Evolutionary conservation across 2,888 invertebrate species (phyloP), one percentile per base, ranked within the genome.

Genomic region (Beris morrisii): DNA sequence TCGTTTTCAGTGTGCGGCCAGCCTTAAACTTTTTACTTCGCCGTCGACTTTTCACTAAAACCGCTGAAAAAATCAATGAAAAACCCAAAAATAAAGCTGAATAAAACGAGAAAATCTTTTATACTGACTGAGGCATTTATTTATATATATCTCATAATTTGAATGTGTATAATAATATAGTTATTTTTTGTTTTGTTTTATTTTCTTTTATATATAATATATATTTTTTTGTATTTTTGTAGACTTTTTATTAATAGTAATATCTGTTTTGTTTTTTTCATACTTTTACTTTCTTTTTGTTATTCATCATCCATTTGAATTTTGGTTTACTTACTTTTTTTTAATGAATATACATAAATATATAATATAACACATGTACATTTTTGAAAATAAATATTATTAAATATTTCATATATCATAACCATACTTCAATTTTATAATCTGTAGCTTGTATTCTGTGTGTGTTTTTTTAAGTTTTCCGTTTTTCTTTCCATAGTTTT

Each of bases 51-150:
- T 22, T 22, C 22, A 22, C 1, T 22, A 22, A 22, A 22, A 22
- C 22, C 22, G 22, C 22, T 22, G 22, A 3, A 22, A 22, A 22
- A 22, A 1, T 22, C 22, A 22, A 22, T 22, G 3, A 22, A 22
- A 22, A 22, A 22, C 22, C 22, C 22, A 22, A 22, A 22, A 22
- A 3, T 22, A 22, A 22, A 22, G 3, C 22, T 2, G 22, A 22
- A 22, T 22, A 22, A 22, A 22, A 22, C 22, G 2, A 22, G 22
- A 22, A n/a, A 22, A 72, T 71, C 74, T 75, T 78, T 77, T 78
- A 80, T 80, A 80, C 80, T 80, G 79, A 80, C 79, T 80, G 80
- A 80, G 80, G 80, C 80, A 79, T 79, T 79, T 77, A 77, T 78
- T 77, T 74, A 74, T 73, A 74, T 73, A 58, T 69, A 65, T 69